Evolutionary conservation across 2,888 invertebrate genomes (phyloP).

Genomic region (Carabus problematicus): DNA sequence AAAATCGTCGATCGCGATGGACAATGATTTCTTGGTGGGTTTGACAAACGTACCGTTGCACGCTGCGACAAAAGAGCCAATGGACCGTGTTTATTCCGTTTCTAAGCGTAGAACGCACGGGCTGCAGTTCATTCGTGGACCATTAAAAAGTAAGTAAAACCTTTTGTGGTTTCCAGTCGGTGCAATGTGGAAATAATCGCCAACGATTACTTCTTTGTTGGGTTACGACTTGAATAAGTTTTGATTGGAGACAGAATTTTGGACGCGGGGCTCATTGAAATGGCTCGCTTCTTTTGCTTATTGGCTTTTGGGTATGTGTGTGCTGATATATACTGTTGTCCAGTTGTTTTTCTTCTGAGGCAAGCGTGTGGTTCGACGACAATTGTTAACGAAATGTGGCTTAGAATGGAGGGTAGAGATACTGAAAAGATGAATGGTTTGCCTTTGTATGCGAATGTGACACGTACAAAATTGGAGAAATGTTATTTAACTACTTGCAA

Average conservation of each 20-base stretch:
- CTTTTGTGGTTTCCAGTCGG: constrained; percentile 34
- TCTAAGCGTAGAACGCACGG: constrained; percentile 9
- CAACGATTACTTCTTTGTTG: constrained; percentile 39
- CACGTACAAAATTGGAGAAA: too few relatives aligned
- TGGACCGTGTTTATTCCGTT: constrained; percentile 37
- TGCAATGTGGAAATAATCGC: constrained; percentile 40
- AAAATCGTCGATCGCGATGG: constrained; percentile 24
- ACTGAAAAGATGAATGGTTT: too few relatives aligned
- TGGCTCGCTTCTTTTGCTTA: background rate
- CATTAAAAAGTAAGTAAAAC: constrained; percentile 42
- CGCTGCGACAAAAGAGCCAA: constrained; percentile 31
- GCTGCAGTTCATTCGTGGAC: constrained; percentile 34
- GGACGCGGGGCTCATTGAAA: background rate
- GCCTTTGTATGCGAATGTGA: too few relatives aligned
- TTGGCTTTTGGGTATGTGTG: background rate
- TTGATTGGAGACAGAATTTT: constrained; percentile 30
- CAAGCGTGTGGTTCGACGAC: background rate
- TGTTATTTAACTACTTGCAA: too few relatives aligned
- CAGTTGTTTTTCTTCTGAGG: constrained; percentile 2
- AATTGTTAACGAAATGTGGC: background rate
- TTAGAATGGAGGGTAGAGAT: background rate
- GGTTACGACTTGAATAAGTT: constrained; percentile 24
- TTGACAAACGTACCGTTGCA: constrained; percentile 38
- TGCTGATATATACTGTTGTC: background rate
- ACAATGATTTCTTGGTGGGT: constrained; percentile 33